Base-by-base conservation (phyloP, 2,888 invertebrate genomes). In the Cotesia congregata region DNA sequence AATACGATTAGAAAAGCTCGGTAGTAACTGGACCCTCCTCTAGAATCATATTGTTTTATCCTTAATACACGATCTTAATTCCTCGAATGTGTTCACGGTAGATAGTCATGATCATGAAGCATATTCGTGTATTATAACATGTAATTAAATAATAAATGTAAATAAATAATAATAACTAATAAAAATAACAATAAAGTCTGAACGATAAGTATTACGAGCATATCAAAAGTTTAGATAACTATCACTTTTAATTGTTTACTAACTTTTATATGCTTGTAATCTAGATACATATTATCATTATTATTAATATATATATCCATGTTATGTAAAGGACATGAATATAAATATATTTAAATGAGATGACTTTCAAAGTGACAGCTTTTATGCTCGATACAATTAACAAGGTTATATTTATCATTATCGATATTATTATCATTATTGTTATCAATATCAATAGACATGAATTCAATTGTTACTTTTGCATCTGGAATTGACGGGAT, bases 81-180 rank as follows among this genome's bases (percentile, higher is more conserved):
- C 20, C 62, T 62, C 20, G 62, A 20, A 62, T 62, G 62, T 62
- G 62, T 62, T 68, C 68, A 40, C 39, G 68, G 50, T 68, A 68
- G 68, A 68, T 50, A 68, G 50, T 50, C 7, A 68, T 38, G 39
- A 67, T 50, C 50, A 68, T 38, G 39, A 67, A 68, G 6, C 40
- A 41, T 68, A 41, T 68, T 68, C 68, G 40, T 68, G 40, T 68
- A 17, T 68, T 40, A 40, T 40, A 40, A 40, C 12, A 12, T 50
- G 50, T 50, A 50, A 68, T 68, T 40, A 40, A 30, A 30, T 40
- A 40, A 68, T 67, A 68, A 68, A 17, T 68, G 68, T 68, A 68
- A 17, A 68, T 68, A 68, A 68, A 40, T 17, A 62, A 17, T 17
- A 15, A 62, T 62, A 17, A 17, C 17, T 17, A 17, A 17, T 17